Evolutionary conservation across 2,797 vertebrate genomes (phyloP), one percentile per base, ranked within the genome.

Genomic region (Tachyglossus aculeatus): DNA sequence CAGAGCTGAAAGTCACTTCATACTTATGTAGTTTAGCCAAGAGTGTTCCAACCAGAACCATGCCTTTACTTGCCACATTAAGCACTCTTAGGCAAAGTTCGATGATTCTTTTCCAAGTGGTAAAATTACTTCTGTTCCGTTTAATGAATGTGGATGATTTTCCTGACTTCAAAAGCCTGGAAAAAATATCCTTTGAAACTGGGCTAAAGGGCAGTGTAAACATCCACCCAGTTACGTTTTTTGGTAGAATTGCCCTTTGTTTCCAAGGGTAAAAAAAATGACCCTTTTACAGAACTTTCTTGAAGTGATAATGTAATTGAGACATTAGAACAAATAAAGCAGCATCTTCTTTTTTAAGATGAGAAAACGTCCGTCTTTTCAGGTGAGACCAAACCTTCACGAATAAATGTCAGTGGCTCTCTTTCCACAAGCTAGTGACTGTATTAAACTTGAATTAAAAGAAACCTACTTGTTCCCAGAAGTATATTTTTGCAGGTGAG

Each of bases 401-500:
- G 80, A 78, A 44, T 67, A 82, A 76, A 83, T 59, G 54, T 75
- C 61, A 67, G 22, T 50, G 44, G 61, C 37, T 75, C 68, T 85
- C 70, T 74, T 38, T 71, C 54, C 43, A 41, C 41, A 48, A 78
- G 71, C 29, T 71, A 47, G 45, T 62, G 68, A 78, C 79, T 84
- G 7, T 24, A 75, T 78, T 80, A 73, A 87, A 79, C 43, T 48
- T 5, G 33, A 78, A 79, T 82, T 77, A 64, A 27, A 69, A 82
- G 74, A 80, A 74, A 59, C 76, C 62, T 64, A 11, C 71, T 81
- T 67, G 34, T 70, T 83, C 51, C 62, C 18, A 64, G 78, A 4
- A 51, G 31, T 78, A 71, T 70, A 86, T 81, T 75, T 68, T 67
- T 55, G 39, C 41, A 77, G 67, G 80, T 88, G 76, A 86, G 37